Evolutionary conservation across 2,888 invertebrate genomes (phyloP), one percentile per base, ranked within the genome.

Genomic region (Pherbina coryleti): DNA sequence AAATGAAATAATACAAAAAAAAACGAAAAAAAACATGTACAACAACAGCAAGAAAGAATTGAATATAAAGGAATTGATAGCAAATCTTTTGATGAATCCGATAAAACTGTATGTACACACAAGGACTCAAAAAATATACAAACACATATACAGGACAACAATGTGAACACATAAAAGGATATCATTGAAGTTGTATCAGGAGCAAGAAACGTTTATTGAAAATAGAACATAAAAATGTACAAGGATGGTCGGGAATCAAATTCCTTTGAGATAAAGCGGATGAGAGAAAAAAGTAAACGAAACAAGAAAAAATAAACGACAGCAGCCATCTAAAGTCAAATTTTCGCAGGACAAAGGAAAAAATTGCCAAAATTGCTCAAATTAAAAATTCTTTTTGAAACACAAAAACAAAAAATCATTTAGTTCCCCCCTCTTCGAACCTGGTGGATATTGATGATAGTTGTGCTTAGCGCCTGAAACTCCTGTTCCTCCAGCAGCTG

Each of bases 381-480:
- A 71, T 25, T 19, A 67, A 71, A 53, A 34, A 74, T 67, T 75
- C 28, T 62, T 66, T 44, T 66, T 31, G n/a, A n/a, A 22, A 5
- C 17, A 22, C 31, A 17, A 19, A 76, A n/a, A n/a, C n/a, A n/a
- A n/a, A 57, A 11, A 44, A 28, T 37, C 25, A 34, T 31, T 5
- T 11, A 55, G 17, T n/a, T 62, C 49, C 34, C 28, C n/a, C 14
- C 4, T 37, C 2, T 62, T 82, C 82, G 8, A 76, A 88, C 88
- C 87, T 82, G 89, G 88, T 34, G 90, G 90, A 84, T 90, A 90
- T 76, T 89, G 89, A 77, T 89, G 84, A 81, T 89, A 89, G 81
- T 85, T 86, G 60, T 88, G 86, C 80, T 89, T 89, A 76, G 83
- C 81, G 57, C 82, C 80, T 8, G 85, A 83, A 82, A 51, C 72